Evolutionary conservation across 1,140 invertebrate species (phyloP).

Genomic region (Trichonephila clavata): DNA sequence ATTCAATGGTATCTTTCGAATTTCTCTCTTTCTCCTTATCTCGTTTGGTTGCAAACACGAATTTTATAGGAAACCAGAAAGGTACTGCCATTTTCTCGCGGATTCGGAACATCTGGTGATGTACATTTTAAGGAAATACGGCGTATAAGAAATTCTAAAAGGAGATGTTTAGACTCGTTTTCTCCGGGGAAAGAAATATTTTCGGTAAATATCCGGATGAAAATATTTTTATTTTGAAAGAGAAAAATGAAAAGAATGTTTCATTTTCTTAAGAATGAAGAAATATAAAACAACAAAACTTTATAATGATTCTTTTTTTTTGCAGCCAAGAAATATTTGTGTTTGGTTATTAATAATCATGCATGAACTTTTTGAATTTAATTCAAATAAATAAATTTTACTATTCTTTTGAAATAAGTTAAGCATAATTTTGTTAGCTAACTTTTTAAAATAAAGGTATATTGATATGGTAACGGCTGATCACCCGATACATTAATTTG

Average conservation of each 20-base stretch:
- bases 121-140: neutral
- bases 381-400: too few species aligned
- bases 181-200: neutral
- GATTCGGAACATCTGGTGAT: slow-evolving; percentile 6
- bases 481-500: too few species aligned
- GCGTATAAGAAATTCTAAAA: neutral
- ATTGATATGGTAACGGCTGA: too few species aligned
- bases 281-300: too few species aligned
- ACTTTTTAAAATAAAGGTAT: too few species aligned
- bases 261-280: too few species aligned
- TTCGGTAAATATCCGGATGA: neutral
- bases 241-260: neutral
- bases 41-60: neutral
- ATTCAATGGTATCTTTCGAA: slow-evolving; percentile 1
- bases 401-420: too few species aligned
- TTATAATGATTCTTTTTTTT: too few species aligned
- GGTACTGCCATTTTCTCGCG: neutral
- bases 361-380: too few species aligned
- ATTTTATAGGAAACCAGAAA: neutral
- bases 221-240: neutral
- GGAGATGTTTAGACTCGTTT: neutral
- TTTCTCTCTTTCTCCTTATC: neutral
- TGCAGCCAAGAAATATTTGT: too few species aligned
- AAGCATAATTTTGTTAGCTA: too few species aligned
- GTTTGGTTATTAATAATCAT: too few species aligned